Conservation (phyloP, 2,113 vertebrate genomes). For the Todiramphus saurophagus region DNA sequence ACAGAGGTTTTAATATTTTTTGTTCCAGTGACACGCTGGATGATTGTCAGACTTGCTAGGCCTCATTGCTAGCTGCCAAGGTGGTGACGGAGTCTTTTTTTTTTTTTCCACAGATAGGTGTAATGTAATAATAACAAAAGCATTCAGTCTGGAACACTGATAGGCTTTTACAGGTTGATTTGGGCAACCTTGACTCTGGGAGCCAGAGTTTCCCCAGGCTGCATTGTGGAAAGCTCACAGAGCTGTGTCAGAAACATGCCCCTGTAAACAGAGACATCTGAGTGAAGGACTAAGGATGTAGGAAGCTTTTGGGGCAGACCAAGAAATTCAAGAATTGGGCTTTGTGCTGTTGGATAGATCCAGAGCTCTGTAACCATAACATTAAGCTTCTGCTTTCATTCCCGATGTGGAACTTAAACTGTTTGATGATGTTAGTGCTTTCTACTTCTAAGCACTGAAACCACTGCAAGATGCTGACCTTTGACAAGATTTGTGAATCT, state of each 20-base stretch:
- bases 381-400: neutral
- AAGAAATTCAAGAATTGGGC: neutral
- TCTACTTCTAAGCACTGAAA: neutral
- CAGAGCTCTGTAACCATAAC: neutral
- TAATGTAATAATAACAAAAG: neutral
- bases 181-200: neutral
- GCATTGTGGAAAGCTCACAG: neutral
- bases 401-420: neutral
- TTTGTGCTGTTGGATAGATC: neutral
- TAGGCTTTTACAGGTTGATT: neutral
- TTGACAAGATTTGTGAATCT: neutral
- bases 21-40: neutral
- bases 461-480: neutral
- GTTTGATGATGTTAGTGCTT: neutral
- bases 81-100: neutral
- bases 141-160: neutral
- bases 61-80: neutral
- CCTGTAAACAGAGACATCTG: neutral
- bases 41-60: neutral
- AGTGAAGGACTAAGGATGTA: neutral
- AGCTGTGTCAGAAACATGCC: neutral
- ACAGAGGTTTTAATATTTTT: neutral
- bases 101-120: neutral
- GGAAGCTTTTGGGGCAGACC: neutral
- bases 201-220: neutral